A percentile compares a stretch with the other conserved stretches of the same genome.
Conservation (phyloP, 2,888 invertebrate species). For the Phymatocera aterrima region DNA sequence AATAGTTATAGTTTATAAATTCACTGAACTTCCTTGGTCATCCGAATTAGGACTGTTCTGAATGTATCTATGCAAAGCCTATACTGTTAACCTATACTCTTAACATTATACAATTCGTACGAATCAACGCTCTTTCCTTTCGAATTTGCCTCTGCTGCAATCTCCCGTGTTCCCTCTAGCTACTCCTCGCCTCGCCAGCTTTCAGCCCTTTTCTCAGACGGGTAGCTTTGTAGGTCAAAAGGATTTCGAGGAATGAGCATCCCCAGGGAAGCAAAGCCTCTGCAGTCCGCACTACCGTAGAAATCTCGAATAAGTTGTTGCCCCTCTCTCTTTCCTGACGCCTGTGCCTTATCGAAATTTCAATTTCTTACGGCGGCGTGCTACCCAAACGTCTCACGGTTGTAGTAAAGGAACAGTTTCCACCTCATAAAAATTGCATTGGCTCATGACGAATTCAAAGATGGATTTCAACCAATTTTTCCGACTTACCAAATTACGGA, state of each 20-base stretch:
- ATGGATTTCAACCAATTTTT: slow-evolving; percentile 11
- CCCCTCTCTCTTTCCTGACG: slow-evolving; percentile 18
- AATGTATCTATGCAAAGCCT: background rate
- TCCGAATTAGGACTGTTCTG: background rate
- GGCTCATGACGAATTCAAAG: slow-evolving; percentile 2
- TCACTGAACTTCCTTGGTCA: background rate
- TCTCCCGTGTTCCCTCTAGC: slow-evolving; percentile 5
- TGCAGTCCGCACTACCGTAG: slow-evolving; percentile 8
- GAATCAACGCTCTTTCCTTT: slow-evolving; percentile 12
- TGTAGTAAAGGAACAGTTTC: background rate
- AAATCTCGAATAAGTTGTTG: slow-evolving; percentile 27
- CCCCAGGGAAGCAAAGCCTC: slow-evolving; percentile 15
- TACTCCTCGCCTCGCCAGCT: background rate
- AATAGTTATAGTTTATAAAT: too few species aligned
- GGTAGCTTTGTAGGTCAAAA: slow-evolving; percentile 40
- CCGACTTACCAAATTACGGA: background rate
- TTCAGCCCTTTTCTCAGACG: slow-evolving; percentile 41
- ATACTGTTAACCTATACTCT: background rate
- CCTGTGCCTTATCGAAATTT: slow-evolving; percentile 39
- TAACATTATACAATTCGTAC: background rate
- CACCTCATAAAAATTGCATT: slow-evolving; percentile 11
- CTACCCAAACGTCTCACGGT: slow-evolving; percentile 11
- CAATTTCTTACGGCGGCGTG: slow-evolving; percentile 34
- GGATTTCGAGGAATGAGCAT: slow-evolving; percentile 33
- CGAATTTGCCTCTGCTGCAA: background rate